phyloP scores from a whole-genome alignment of 2,113 vertebrate genomes.

The Sialia sialis region DNA sequence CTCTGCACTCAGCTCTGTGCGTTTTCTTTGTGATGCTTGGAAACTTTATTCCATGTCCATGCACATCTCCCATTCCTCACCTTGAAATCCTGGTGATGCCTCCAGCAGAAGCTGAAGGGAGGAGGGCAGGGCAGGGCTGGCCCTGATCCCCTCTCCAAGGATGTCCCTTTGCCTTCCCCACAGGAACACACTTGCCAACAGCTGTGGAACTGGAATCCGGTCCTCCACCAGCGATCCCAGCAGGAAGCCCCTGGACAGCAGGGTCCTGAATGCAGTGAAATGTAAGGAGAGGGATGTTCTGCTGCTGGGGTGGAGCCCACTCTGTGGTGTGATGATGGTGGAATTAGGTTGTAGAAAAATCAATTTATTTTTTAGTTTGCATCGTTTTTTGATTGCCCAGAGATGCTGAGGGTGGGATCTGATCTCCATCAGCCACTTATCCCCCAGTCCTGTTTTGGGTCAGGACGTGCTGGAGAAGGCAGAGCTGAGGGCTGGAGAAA shows the following conservation, averaged over 20 bases:
- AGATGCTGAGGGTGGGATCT: not conserved
- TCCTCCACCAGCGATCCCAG: constrained; percentile 95
- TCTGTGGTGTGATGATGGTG: not conserved
- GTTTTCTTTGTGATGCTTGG: fast-evolving
- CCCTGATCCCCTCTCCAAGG: not conserved
- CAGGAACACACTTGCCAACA: constrained; percentile 96
- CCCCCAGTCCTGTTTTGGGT: not conserved
- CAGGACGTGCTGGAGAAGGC: not conserved
- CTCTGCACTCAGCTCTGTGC: not conserved
- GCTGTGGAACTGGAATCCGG: constrained; percentile 93
- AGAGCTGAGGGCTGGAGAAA: not conserved
- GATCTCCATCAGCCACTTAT: not conserved
- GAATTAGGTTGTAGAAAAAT: not conserved
- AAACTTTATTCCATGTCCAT: fast-evolving
- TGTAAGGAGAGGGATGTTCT: constrained; percentile 73
- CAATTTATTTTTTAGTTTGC: not conserved
- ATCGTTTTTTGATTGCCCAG: not conserved
- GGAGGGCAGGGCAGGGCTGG: not conserved
- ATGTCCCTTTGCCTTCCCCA: not conserved
- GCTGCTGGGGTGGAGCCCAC: not conserved
- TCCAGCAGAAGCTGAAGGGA: fast-evolving
- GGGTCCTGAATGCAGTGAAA: constrained; percentile 94
- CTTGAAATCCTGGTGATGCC: not conserved
- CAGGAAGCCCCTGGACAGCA: constrained; percentile 92
- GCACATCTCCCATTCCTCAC: fast-evolving